Conservation (phyloP, 1,140 invertebrate genomes). For the Antheraea mylitta region DNA sequence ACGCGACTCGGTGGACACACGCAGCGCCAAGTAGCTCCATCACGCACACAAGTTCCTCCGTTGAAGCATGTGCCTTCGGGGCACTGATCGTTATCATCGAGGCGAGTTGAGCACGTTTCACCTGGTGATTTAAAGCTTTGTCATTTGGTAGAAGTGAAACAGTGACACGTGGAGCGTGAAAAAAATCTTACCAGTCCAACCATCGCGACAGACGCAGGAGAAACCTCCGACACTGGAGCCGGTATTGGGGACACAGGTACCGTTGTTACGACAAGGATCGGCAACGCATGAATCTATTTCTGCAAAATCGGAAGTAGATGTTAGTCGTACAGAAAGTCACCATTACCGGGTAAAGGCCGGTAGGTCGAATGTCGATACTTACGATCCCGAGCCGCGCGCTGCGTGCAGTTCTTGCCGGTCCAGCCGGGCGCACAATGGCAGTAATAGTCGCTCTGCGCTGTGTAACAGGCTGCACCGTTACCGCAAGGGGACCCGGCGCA, state of each 20-base stretch:
- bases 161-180: not conserved
- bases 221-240: slow-evolving; percentile 79
- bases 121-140: slow-evolving; percentile 32
- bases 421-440: slow-evolving; percentile 93
- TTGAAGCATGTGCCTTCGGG: slow-evolving; percentile 90
- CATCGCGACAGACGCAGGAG: slow-evolving; percentile 89
- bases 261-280: slow-evolving; percentile 91
- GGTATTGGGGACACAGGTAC: slow-evolving; percentile 89
- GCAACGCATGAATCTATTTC: slow-evolving; percentile 89
- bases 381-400: slow-evolving; percentile 75
- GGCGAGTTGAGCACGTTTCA: slow-evolving; percentile 44
- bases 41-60: slow-evolving; percentile 92
- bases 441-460: slow-evolving; percentile 91
- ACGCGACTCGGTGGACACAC: slow-evolving; percentile 53
- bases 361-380: slow-evolving; percentile 17
- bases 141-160: not conserved
- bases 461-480: slow-evolving; percentile 89
- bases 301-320: slow-evolving; percentile 52
- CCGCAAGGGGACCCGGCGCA: slow-evolving; percentile 90
- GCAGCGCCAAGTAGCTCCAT: slow-evolving; percentile 83
- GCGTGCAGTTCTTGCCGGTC: slow-evolving; percentile 94
- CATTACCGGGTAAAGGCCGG: not conserved
- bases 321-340: too few species aligned
- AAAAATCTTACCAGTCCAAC: slow-evolving; percentile 81
- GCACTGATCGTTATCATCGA: slow-evolving; percentile 86